Evolutionary conservation across 2,888 invertebrate species (phyloP).

Genomic region (Athalia rosae): DNA sequence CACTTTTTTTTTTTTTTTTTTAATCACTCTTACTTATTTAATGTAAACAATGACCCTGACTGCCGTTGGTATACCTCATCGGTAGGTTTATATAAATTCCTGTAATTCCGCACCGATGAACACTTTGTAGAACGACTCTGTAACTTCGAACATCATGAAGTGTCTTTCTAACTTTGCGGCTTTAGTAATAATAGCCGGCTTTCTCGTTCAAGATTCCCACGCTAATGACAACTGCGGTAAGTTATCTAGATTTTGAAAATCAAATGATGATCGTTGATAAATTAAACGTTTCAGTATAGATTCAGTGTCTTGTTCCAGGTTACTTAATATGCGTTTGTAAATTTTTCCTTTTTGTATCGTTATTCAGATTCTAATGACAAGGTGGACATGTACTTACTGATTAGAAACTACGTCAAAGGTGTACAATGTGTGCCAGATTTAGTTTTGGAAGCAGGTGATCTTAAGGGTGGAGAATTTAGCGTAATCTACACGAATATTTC

Average conservation of each 20-base stretch:
- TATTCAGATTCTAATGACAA: background rate
- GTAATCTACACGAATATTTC: background rate
- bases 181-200: background rate
- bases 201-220: background rate
- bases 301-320: too few species aligned
- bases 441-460: background rate
- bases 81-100: constrained; percentile 6
- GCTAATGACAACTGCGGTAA: background rate
- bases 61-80: background rate
- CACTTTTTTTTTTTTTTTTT: too few species aligned
- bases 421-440: background rate
- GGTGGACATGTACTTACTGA: background rate
- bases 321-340: background rate
- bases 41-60: background rate
- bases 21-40: background rate
- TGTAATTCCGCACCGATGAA: background rate
- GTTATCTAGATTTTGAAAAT: background rate
- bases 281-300: background rate
- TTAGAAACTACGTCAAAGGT: background rate
- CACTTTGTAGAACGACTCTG: background rate
- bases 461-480: background rate
- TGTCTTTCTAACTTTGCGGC: too few species aligned
- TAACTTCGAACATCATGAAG: constrained; percentile 7
- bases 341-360: background rate
- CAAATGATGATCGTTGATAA: background rate